These are phyloP conservation scores for Pseudochirops corinnae DNA, from an alignment of 2,797 vertebrate species.

Conservation along the genomic window DNA sequence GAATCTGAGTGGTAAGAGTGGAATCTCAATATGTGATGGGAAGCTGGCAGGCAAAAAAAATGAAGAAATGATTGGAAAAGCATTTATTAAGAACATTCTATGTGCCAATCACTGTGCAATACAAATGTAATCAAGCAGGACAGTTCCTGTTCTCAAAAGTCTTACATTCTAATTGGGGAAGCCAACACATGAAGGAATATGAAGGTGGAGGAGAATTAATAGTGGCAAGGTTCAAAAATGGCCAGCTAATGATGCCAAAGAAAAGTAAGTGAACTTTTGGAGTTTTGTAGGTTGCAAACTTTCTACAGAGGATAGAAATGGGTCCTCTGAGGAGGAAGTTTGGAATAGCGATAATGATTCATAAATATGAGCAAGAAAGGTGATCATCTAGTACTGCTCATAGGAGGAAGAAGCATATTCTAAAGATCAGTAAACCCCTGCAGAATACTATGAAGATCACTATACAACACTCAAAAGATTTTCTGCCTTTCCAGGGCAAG, in stretches of 20 bases:
- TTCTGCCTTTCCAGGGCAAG: background rate
- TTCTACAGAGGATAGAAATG: background rate
- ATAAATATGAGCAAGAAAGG: background rate
- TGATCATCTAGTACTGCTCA: background rate
- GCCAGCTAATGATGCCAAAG: background rate
- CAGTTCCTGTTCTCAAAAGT: background rate
- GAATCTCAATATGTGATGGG: background rate
- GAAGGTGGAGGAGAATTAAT: background rate
- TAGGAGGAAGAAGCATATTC: background rate
- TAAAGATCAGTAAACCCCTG: background rate
- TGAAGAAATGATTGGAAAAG: background rate
- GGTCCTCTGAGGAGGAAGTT: background rate
- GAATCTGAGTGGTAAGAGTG: background rate
- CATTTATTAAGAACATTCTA: background rate
- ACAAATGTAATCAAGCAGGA: background rate
- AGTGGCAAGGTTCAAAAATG: background rate
- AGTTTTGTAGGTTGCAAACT: background rate
- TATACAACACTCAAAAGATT: background rate
- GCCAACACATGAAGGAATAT: background rate
- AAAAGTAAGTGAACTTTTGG: background rate
- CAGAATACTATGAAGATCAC: background rate
- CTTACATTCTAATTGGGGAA: background rate
- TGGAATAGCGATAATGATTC: background rate
- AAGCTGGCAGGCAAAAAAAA: background rate
- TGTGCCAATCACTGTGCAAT: background rate